These are phyloP conservation scores for Drosophila gunungcola DNA, from an alignment of 1,140 invertebrate species.

Conservation along the genomic window DNA sequence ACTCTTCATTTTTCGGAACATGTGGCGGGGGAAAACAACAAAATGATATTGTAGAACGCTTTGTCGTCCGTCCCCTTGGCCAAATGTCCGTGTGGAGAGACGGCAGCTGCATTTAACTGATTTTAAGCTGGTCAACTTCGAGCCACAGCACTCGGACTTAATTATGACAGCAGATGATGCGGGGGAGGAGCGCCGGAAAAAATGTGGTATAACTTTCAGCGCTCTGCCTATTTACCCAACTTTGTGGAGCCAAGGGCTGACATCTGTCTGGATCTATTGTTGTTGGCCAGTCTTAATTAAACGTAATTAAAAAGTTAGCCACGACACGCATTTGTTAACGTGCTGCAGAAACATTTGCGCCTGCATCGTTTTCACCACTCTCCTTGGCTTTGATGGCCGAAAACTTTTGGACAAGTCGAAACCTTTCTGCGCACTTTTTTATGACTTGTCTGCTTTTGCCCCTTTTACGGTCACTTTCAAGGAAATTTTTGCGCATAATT, in stretches of 20 bases:
- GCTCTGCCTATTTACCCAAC: conserved; percentile 57
- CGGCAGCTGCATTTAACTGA: conserved; percentile 54
- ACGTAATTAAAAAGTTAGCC: conserved; percentile 80
- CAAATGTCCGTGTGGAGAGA: conserved; percentile 13
- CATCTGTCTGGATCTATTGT: conserved; percentile 30
- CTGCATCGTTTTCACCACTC: conserved; percentile 21
- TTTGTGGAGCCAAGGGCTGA: conserved; percentile 48
- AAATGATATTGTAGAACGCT: conserved; percentile 70
- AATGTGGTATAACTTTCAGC: conserved; percentile 46
- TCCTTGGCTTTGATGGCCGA: conserved; percentile 7
- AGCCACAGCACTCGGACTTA: conserved; percentile 30
- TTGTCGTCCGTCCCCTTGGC: conserved; percentile 36
- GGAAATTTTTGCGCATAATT: conserved; percentile 80
- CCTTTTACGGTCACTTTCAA: conserved; percentile 73
- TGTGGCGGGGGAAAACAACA: conserved; percentile 77
- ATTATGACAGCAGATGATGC: conserved; percentile 48
- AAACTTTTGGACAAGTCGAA: conserved; percentile 51
- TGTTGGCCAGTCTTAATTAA: conserved; percentile 68
- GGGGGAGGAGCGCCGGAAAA: neutral
- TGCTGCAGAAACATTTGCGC: conserved; percentile 42
- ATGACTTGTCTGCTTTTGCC: conserved; percentile 37
- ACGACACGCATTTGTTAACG: conserved; percentile 72
- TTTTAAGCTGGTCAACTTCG: conserved; percentile 37
- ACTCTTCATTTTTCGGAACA: conserved; percentile 34
- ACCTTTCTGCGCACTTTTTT: conserved; percentile 42